Evolutionary conservation across 2,113 vertebrate species (phyloP).

Genomic region (Rousettus leschenaultii): DNA sequence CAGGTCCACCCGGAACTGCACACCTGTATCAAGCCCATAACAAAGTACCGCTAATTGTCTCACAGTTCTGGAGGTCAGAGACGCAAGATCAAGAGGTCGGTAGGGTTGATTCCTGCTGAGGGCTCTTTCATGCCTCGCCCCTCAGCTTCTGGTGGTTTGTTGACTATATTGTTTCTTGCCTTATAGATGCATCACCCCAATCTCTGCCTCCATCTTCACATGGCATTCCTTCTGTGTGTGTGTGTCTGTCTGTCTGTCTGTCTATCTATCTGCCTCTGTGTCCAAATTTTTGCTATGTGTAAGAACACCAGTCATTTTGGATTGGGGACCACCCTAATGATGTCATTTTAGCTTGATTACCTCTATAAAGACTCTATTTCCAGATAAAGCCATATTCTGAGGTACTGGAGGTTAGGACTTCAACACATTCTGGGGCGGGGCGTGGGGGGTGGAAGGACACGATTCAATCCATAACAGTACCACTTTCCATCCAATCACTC

Average conservation of each 20-base stretch:
- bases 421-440: not conserved
- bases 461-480: not conserved
- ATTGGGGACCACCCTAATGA: not conserved
- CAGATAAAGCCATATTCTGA: not conserved
- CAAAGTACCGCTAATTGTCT: not conserved
- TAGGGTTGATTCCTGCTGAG: not conserved
- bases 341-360: not conserved
- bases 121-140: not conserved
- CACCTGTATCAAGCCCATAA: not conserved
- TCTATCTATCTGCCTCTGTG: not conserved
- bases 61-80: not conserved
- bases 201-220: not conserved
- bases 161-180: not conserved
- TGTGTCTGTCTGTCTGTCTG: not conserved
- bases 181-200: not conserved
- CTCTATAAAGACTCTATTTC: not conserved
- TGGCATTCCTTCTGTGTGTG: rapidly evolving
- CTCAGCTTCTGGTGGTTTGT: too few species aligned
- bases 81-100: not conserved
- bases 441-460: too few species aligned
- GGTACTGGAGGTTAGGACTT: not conserved
- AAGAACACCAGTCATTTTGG: not conserved
- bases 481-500: not conserved
- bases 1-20: not conserved
- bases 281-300: not conserved